A percentile compares a stretch with the other conserved stretches of the same genome.
Conservation (phyloP, 1,140 invertebrate genomes). For the Euura lappo region DNA sequence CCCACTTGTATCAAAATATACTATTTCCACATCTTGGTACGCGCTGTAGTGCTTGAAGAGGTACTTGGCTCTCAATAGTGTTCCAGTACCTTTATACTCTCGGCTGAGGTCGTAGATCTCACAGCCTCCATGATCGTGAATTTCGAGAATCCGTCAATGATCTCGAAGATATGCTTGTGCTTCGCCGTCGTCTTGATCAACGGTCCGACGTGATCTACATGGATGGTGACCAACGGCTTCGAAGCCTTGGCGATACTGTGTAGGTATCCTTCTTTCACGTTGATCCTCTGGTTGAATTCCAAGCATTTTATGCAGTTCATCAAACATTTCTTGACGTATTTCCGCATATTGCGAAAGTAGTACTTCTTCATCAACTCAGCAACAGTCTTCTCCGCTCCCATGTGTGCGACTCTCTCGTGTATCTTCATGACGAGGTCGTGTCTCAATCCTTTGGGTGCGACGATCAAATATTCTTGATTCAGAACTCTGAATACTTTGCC, state of each 20-base stretch:
- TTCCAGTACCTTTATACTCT: background rate
- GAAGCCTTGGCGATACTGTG: conserved; percentile 27
- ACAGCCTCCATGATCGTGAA: conserved; percentile 16
- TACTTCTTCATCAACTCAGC: conserved; percentile 19
- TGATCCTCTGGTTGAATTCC: conserved; percentile 5
- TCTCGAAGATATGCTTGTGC: conserved; percentile 29
- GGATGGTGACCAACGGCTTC: conserved; percentile 25
- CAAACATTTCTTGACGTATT: conserved; percentile 23
- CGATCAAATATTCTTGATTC: background rate
- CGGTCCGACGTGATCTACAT: conserved; percentile 33
- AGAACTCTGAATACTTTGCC: conserved; percentile 13
- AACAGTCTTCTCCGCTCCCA: conserved; percentile 11
- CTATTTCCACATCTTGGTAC: too few relatives aligned
- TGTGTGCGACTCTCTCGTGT: conserved; percentile 28
- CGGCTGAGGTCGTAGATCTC: background rate
- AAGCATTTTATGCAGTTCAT: conserved; percentile 31
- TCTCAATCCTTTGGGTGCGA: conserved; percentile 18
- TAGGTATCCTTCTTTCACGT: conserved; percentile 26
- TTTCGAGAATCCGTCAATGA: conserved; percentile 33
- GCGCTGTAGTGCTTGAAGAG: too few relatives aligned
- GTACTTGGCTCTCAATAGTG: too few relatives aligned
- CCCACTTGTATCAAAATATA: too few relatives aligned
- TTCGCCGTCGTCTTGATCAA: conserved; percentile 24
- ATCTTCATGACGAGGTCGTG: conserved; percentile 19
- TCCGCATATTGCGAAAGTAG: conserved; percentile 26